Percentiles rank a stretch among this genome's conserved stretches.
Evolutionary conservation across 2,888 invertebrate species (phyloP).

Genomic region (Harmothoe impar): DNA sequence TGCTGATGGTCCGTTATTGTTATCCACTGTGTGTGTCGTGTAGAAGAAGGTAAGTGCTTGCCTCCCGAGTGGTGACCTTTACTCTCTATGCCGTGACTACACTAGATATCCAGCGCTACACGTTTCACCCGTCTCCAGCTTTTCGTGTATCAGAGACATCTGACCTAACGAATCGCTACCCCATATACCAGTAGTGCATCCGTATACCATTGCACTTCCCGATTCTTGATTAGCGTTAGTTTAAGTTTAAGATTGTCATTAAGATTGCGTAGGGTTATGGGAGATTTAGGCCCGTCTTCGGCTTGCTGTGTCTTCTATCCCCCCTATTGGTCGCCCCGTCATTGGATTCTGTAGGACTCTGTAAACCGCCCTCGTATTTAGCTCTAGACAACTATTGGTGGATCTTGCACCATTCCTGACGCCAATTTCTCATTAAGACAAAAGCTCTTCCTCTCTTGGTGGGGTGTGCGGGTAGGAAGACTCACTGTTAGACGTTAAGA

Average conservation of each 20-base stretch:
- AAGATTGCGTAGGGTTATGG: background rate
- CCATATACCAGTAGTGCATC: background rate
- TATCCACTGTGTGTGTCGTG: background rate
- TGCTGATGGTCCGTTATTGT: background rate
- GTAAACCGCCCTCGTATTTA: too few relatives aligned
- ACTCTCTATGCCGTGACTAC: background rate
- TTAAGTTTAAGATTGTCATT: background rate
- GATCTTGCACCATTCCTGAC: too few relatives aligned
- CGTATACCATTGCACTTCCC: background rate
- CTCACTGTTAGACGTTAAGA: background rate
- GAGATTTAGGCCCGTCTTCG: background rate
- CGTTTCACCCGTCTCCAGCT: background rate
- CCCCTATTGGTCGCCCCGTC: background rate
- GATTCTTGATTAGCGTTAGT: background rate
- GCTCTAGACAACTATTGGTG: too few relatives aligned
- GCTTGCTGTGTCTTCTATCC: background rate
- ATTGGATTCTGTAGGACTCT: slow-evolving; percentile 1
- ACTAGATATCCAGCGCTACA: background rate
- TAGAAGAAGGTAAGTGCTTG: slow-evolving; percentile 41
- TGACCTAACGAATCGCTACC: background rate
- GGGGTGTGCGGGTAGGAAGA: background rate
- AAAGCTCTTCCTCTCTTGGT: background rate
- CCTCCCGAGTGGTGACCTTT: slow-evolving; percentile 1
- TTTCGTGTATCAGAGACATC: background rate
- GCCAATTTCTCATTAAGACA: background rate